phyloP scores from a whole-genome alignment of 2,113 vertebrate species.

The Ursus arctos region DNA sequence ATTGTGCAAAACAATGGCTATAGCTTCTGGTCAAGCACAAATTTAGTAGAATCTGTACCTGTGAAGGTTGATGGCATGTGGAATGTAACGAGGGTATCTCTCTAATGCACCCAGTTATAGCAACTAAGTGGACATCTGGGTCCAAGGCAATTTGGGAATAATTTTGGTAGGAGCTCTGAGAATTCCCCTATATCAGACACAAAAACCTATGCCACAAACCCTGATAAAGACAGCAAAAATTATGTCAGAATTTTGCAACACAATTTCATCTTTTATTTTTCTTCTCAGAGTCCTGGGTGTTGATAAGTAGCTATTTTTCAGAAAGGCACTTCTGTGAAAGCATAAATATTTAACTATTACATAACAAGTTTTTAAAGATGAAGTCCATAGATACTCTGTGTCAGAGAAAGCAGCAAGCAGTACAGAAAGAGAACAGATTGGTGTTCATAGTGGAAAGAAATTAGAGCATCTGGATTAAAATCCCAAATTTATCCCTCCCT shows the following conservation, averaged over 20 bases:
- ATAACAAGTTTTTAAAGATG: background rate
- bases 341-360: background rate
- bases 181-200: background rate
- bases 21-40: background rate
- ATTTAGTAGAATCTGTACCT: background rate
- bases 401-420: constrained; percentile 7
- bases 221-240: background rate
- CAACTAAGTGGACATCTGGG: background rate
- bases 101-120: background rate
- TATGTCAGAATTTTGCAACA: constrained; percentile 11
- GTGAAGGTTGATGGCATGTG: background rate
- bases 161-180: background rate
- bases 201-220: background rate
- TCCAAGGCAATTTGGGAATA: background rate
- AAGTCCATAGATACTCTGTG: background rate
- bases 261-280: constrained; percentile 40
- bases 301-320: constrained; percentile 28
- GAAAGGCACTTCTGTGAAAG: background rate
- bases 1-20: background rate
- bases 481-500: background rate
- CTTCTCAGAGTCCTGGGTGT: background rate
- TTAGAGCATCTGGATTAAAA: background rate
- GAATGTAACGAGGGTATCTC: background rate
- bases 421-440: background rate
- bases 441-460: background rate